A percentile compares a stretch with the other conserved stretches of the same genome.
Conservation (phyloP, 2,888 invertebrate genomes). For the Luperina nickerlii region DNA sequence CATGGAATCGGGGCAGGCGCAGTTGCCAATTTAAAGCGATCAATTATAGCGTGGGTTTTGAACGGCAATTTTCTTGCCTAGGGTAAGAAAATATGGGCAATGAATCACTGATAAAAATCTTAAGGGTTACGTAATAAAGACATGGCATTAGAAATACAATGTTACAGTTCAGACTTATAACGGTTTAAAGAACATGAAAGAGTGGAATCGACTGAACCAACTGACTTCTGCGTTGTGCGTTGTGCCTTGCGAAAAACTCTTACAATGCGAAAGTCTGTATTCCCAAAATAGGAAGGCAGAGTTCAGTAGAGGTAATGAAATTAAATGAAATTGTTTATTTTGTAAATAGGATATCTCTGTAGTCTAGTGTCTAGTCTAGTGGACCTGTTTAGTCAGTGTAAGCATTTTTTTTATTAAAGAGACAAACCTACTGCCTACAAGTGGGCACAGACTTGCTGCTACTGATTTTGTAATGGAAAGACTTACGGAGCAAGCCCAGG, state of each 20-base stretch:
- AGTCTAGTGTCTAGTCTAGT: too few species aligned
- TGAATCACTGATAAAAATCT: slow-evolving; percentile 44
- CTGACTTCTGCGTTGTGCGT: not conserved
- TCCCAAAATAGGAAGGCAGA: fast-evolving
- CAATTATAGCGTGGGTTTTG: slow-evolving; percentile 32
- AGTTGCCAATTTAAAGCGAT: slow-evolving; percentile 44
- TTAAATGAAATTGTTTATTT: not conserved
- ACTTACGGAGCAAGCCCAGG: too few species aligned
- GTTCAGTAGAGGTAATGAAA: not conserved
- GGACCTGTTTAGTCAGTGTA: not conserved
- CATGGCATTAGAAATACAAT: not conserved
- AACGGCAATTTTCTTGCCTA: slow-evolving; percentile 31
- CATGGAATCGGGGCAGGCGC: slow-evolving; percentile 42
- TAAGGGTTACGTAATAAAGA: slow-evolving; percentile 6
- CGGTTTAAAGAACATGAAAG: not conserved
- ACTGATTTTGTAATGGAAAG: not conserved
- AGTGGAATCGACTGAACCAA: not conserved
- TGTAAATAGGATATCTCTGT: not conserved
- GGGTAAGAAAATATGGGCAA: slow-evolving; percentile 31
- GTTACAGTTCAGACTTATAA: not conserved
- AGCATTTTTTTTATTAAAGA: not conserved
- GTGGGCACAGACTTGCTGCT: not conserved
- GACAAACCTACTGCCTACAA: too few species aligned
- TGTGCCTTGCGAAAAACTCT: not conserved
- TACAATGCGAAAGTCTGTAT: not conserved